phyloP scores from a whole-genome alignment of 2,888 invertebrate species.

The Junonia oenone region DNA sequence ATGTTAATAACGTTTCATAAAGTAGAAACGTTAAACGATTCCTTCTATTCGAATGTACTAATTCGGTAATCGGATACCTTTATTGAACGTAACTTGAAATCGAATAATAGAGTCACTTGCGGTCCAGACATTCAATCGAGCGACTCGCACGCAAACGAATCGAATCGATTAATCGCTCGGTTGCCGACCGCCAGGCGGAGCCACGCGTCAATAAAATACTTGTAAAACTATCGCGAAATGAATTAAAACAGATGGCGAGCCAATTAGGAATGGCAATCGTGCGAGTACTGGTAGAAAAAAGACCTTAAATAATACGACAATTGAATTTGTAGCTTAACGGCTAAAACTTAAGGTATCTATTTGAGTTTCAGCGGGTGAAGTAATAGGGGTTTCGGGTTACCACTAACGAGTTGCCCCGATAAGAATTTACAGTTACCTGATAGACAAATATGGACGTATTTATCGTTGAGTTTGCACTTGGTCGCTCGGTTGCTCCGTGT shows the following conservation, averaged over 20 bases:
- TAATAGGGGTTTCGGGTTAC: constrained; percentile 70
- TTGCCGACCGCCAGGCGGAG: constrained; percentile 68
- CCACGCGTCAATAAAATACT: constrained; percentile 77
- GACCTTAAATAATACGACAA: constrained; percentile 43
- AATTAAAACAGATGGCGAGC: constrained; percentile 78
- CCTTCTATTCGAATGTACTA: not conserved
- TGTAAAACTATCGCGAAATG: constrained; percentile 79
- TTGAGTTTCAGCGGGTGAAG: constrained; percentile 36
- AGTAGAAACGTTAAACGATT: not conserved
- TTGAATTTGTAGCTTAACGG: constrained; percentile 42
- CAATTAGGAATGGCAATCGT: constrained; percentile 78
- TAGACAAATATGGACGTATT: constrained; percentile 78
- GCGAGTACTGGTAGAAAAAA: constrained; percentile 72
- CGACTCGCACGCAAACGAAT: constrained; percentile 61
- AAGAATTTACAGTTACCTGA: constrained; percentile 69
- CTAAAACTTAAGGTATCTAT: constrained; percentile 41
- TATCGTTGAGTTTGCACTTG: constrained; percentile 70
- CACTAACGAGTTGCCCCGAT: constrained; percentile 71
- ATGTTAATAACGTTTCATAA: not conserved
- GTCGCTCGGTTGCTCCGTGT: constrained; percentile 35
- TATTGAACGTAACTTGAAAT: constrained; percentile 18
- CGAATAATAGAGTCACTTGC: constrained; percentile 34
- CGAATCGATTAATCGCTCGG: constrained; percentile 72
- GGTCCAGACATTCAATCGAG: constrained; percentile 51
- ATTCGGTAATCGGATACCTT: not conserved